Conservation (phyloP, 2,113 vertebrate genomes). For the Labeo rohita region DNA sequence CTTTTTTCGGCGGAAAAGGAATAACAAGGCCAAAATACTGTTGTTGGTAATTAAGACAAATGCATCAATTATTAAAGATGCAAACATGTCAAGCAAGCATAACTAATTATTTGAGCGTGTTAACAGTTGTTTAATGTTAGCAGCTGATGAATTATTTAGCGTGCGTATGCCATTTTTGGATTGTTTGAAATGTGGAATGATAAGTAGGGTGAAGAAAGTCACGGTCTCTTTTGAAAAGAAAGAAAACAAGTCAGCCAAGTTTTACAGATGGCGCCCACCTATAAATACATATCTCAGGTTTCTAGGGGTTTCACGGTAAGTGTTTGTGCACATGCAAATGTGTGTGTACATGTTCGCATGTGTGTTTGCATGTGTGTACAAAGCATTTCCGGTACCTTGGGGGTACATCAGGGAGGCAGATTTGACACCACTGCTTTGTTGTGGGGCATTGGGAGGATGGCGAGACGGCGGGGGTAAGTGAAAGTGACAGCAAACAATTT, state of each 20-base stretch:
- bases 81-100: slow-evolving; percentile 99
- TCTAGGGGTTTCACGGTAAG: slow-evolving; percentile 58
- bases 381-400: slow-evolving; percentile 60
- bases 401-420: slow-evolving; percentile 56
- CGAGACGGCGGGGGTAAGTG: slow-evolving; percentile 69
- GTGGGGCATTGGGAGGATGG: slow-evolving; percentile 54
- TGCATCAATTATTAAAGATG: slow-evolving; percentile 99
- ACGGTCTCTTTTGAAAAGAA: slow-evolving; percentile 52
- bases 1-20: slow-evolving; percentile 89
- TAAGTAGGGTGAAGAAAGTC: slow-evolving; percentile 70
- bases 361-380: slow-evolving; percentile 58
- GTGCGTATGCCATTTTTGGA: slow-evolving; percentile 88
- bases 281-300: slow-evolving; percentile 68
- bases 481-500: slow-evolving; percentile 78
- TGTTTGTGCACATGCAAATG: slow-evolving; percentile 40
- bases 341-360: slow-evolving; percentile 36
- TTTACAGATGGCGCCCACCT: slow-evolving; percentile 70
- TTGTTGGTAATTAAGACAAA: slow-evolving; percentile 99
- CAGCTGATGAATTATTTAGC: slow-evolving; percentile 99
- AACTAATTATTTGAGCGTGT: slow-evolving; percentile 99
- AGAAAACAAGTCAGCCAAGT: slow-evolving; percentile 73
- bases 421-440: slow-evolving; percentile 52
- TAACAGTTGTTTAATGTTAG: slow-evolving; percentile 99
- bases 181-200: slow-evolving; percentile 84
- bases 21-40: slow-evolving; percentile 91